Evolutionary conservation across 2,113 vertebrate species (phyloP).

Genomic region (Datnioides undecimradiatus): DNA sequence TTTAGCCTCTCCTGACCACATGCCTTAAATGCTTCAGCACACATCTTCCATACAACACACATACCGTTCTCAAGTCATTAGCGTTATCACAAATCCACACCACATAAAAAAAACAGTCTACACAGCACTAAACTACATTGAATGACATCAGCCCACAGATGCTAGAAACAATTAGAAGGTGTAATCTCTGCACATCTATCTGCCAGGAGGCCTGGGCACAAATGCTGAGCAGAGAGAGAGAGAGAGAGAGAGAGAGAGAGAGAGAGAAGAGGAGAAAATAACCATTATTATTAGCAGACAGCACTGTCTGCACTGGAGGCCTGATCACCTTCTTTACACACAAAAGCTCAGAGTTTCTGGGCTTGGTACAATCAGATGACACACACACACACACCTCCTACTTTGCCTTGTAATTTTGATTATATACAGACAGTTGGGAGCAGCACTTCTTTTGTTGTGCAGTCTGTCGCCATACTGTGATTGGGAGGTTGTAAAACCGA

Average conservation of each 20-base stretch:
- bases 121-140: slow-evolving; percentile 70
- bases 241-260: slow-evolving; percentile 57
- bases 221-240: slow-evolving; percentile 77
- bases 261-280: slow-evolving; percentile 70
- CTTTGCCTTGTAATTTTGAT: slow-evolving; percentile 55
- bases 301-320: slow-evolving; percentile 71
- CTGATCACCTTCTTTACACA: slow-evolving; percentile 76
- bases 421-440: slow-evolving; percentile 25
- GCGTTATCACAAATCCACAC: slow-evolving; percentile 61
- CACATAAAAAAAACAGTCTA: slow-evolving; percentile 63
- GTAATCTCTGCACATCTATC: slow-evolving; percentile 79
- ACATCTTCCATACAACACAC: slow-evolving; percentile 40
- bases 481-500: slow-evolving; percentile 66
- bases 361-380: slow-evolving; percentile 41
- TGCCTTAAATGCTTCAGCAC: slow-evolving; percentile 15
- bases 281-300: slow-evolving; percentile 72
- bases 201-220: slow-evolving; percentile 74
- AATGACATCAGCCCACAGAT: slow-evolving; percentile 62
- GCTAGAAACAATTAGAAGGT: slow-evolving; percentile 76
- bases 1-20: slow-evolving; percentile 1
- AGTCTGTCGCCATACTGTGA: slow-evolving; percentile 41
- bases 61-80: slow-evolving; percentile 48
- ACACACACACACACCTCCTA: slow-evolving; percentile 33
- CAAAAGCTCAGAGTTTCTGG: slow-evolving; percentile 28
- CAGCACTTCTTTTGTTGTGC: slow-evolving; percentile 45